phyloP scores from a whole-genome alignment of 2,113 vertebrate species.

The Tursiops truncatus region DNA sequence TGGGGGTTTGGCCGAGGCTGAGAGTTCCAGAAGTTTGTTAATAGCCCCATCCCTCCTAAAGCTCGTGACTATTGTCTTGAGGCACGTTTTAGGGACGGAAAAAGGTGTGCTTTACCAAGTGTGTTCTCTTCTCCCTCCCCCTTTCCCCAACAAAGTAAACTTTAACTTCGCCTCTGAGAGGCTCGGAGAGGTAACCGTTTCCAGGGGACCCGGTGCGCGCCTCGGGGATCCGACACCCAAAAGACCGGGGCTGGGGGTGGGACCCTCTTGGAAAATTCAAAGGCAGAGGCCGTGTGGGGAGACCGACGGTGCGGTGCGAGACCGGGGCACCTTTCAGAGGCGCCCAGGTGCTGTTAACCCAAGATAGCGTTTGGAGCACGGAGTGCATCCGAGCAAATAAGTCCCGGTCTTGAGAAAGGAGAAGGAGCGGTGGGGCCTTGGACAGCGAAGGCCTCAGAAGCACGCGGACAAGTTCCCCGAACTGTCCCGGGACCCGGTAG shows the following conservation, averaged over 20 bases:
- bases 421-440: not conserved
- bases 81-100: not conserved
- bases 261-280: not conserved
- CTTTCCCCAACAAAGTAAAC: not conserved
- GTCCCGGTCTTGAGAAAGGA: not conserved
- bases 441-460: not conserved
- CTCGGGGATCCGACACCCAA: not conserved
- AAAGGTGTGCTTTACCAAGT: not conserved
- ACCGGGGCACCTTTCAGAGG: not conserved
- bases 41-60: not conserved
- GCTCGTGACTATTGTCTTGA: not conserved
- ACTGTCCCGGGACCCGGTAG: not conserved
- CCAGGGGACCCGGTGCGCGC: too few relatives aligned
- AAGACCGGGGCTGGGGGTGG: not conserved
- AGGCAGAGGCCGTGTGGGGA: not conserved
- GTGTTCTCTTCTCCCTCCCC: not conserved
- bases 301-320: not conserved
- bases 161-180: not conserved
- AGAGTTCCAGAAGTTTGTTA: not conserved
- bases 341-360: not conserved
- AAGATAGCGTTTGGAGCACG: not conserved
- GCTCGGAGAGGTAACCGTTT: not conserved
- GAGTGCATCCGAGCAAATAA: not conserved
- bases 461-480: not conserved
- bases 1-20: not conserved